Base-by-base conservation (phyloP, 1,140 invertebrate genomes). In the Luehdorfia chinensis region DNA sequence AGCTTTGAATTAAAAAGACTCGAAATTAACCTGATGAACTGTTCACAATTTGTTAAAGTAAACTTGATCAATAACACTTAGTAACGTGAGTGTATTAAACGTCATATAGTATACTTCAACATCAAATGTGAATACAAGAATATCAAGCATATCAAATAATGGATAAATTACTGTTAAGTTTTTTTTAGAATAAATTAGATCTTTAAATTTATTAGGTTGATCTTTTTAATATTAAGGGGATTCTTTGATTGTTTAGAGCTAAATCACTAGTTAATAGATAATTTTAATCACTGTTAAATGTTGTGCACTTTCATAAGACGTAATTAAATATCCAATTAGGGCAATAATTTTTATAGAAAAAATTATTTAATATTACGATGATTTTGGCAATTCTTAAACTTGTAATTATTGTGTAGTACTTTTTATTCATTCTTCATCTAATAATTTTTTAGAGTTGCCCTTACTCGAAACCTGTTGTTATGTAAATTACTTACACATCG, bases 211-310 rank as follows among this genome's bases (percentile, higher is more conserved):
- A 66, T 67, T 76, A 66, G 68, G 59, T 73, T 69, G 56, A 62
- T 58, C 43, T 68, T 72, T 78, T 69, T 60, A 65, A 60, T 50
- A 19, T 54, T 55, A 51, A 52, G 36, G 60, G 57, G 50, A 59
- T 58, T 62, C 36, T 77, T 68, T 72, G 67, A 74, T 76, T 68
- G 50, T 75, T 75, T 77, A 81, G 68, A 47, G 62, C 46, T 72
- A 70, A 74, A 72, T 73, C 55, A 61, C 55, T 83, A 84, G 73
- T 72, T 66, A 41, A 63, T 76, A 75, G 66, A 77, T 81, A 77
- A 77, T 74, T 83, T 77, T 75, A 76, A 79, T 80, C 81, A 85
- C 81, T 85, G 81, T 85, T 85, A 83, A 85, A 83, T 85, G 81
- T 85, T 81, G 81, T 85, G 81, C 81, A 85, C 81, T 57, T 75